Evolutionary conservation across 2,888 invertebrate genomes (phyloP).

Genomic region (Acrobasis repandana): DNA sequence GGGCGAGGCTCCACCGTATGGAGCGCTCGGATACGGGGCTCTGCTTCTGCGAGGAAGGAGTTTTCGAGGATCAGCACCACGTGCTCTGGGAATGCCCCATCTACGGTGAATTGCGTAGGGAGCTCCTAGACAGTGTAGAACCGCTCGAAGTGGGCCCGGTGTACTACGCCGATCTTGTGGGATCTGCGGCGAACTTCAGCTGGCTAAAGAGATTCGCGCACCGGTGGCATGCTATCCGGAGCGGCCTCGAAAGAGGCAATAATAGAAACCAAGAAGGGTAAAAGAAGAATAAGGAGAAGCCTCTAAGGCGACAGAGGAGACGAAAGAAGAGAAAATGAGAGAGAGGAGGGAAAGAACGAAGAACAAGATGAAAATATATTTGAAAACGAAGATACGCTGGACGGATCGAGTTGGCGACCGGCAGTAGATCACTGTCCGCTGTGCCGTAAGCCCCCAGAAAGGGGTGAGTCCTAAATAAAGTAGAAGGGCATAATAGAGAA

Average conservation of each 20-base stretch:
- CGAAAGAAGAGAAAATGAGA: neutral
- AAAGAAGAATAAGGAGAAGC: too few species aligned
- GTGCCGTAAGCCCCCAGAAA: neutral
- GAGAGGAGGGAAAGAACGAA: too few species aligned
- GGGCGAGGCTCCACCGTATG: slow-evolving; percentile 30
- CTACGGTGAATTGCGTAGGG: neutral
- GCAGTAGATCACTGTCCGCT: neutral
- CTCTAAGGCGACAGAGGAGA: neutral
- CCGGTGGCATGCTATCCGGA: neutral
- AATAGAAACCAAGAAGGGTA: too few species aligned
- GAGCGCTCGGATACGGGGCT: slow-evolving; percentile 10
- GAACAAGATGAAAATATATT: too few species aligned
- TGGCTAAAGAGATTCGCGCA: neutral
- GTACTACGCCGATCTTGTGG: neutral
- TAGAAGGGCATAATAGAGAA: too few species aligned
- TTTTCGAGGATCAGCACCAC: neutral
- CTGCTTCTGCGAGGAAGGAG: slow-evolving; percentile 7
- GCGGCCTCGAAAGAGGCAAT: too few species aligned
- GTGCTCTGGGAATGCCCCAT: neutral
- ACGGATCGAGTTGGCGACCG: too few species aligned
- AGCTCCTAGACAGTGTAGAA: neutral
- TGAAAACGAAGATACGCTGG: too few species aligned
- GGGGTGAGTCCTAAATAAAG: too few species aligned
- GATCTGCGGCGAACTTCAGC: neutral
- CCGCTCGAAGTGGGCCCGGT: neutral